Evolutionary conservation across 1,140 invertebrate genomes (phyloP).

Genomic region (Papilio machaon): DNA sequence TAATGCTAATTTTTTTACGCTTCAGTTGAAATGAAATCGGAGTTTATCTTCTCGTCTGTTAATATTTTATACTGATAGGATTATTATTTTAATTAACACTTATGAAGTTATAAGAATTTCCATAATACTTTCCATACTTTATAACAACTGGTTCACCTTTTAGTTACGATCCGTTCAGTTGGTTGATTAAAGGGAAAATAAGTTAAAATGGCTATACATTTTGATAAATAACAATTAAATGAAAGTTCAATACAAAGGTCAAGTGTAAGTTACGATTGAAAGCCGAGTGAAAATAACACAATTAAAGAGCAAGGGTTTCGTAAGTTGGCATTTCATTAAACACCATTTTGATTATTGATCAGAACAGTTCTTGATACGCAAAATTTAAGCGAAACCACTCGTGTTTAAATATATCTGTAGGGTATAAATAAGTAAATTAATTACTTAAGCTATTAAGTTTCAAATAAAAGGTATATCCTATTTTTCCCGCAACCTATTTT

Average conservation of each 20-base stretch:
- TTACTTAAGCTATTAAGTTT: no score
- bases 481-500: no score
- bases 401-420: no score
- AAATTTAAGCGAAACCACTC: no score
- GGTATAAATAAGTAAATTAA: no score
- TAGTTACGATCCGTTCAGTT: not conserved
- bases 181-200: not conserved
- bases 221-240: conserved; percentile 25
- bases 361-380: not conserved
- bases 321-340: conserved; percentile 42
- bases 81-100: not conserved
- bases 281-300: conserved; percentile 37
- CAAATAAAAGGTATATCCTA: no score
- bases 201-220: not conserved
- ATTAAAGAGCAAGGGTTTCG: conserved; percentile 36
- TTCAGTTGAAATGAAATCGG: not conserved
- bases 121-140: no score
- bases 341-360: not conserved
- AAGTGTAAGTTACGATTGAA: conserved; percentile 25
- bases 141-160: not conserved
- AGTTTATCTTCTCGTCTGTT: not conserved
- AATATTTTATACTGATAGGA: not conserved
- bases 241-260: conserved; percentile 19
- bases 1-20: not conserved
- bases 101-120: not conserved